These are phyloP conservation scores for Gambelia wislizenii DNA, from an alignment of 2,797 vertebrate genomes.

Conservation along the genomic window DNA sequence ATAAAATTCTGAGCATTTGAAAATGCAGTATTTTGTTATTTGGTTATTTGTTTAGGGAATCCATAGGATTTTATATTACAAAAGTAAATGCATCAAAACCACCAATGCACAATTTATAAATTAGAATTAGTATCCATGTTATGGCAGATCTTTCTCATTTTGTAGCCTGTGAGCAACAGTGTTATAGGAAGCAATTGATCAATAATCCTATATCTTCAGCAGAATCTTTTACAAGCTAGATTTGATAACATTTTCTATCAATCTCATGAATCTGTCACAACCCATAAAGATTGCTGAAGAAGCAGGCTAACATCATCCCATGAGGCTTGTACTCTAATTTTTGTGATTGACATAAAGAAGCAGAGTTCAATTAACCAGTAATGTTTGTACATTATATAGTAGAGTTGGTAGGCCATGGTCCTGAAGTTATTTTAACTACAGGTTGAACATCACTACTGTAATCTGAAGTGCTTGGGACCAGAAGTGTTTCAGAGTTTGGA, in stretches of 20 bases:
- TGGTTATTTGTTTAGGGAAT: constrained; percentile 5
- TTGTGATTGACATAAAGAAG: not conserved
- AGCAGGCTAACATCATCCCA: constrained; percentile 15
- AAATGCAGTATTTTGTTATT: not conserved
- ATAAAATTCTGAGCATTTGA: not conserved
- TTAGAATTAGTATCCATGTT: not conserved
- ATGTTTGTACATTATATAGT: not conserved
- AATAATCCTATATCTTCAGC: constrained; percentile 23
- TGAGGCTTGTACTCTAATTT: not conserved
- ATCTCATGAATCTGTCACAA: constrained; percentile 49
- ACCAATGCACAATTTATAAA: constrained; percentile 1
- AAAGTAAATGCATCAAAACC: not conserved
- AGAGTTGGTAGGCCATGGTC: not conserved
- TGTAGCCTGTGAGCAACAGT: constrained; percentile 39
- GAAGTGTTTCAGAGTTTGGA: too few relatives aligned
- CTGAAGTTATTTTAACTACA: not conserved
- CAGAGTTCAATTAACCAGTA: not conserved
- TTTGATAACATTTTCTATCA: not conserved
- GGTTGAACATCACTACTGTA: too few relatives aligned
- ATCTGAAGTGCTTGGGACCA: too few relatives aligned
- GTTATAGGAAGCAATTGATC: constrained; percentile 40
- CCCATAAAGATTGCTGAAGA: not conserved
- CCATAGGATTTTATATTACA: not conserved
- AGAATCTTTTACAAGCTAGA: constrained; percentile 29
- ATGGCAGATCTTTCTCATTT: not conserved